Evolutionary conservation across 1,140 invertebrate species (phyloP).

Genomic region (Amphibalanus amphitrite): DNA sequence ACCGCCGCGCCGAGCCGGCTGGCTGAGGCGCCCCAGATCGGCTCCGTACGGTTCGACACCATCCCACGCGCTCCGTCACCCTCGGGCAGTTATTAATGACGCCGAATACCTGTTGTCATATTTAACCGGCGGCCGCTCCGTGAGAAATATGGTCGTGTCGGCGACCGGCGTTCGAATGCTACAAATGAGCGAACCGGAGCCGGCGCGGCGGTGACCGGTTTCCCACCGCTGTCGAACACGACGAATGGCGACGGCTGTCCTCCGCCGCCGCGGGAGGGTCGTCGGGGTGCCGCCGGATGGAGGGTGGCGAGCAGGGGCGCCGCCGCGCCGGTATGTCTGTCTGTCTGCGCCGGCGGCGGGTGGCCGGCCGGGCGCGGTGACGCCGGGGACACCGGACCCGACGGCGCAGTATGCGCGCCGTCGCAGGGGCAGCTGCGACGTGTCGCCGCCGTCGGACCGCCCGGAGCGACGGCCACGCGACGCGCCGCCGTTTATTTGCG

Average conservation of each 20-base stretch:
- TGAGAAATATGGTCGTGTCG: not conserved
- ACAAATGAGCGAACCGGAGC: not conserved
- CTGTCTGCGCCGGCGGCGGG: too few relatives aligned
- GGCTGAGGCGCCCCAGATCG: too few relatives aligned
- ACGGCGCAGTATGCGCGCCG: not conserved
- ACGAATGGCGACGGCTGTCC: too few relatives aligned
- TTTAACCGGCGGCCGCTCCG: not conserved
- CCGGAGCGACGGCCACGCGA: too few relatives aligned
- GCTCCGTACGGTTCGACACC: too few relatives aligned
- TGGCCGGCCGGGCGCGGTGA: not conserved
- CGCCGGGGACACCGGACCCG: not conserved
- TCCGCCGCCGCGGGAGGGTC: too few relatives aligned
- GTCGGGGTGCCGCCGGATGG: too few relatives aligned
- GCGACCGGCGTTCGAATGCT: not conserved
- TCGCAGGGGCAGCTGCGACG: not conserved
- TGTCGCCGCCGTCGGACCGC: not conserved
- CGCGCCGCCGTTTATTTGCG: not conserved
- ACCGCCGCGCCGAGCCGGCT: too few relatives aligned
- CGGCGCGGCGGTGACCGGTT: not conserved
- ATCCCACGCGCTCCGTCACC: too few relatives aligned
- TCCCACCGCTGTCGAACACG: not conserved
- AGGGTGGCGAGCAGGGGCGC: not conserved
- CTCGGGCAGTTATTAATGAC: not conserved
- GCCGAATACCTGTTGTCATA: slow-evolving; percentile 1
- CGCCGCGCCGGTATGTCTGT: not conserved